phyloP scores from a whole-genome alignment of 2,888 invertebrate species.

The Thysanoteuthis rhombus region DNA sequence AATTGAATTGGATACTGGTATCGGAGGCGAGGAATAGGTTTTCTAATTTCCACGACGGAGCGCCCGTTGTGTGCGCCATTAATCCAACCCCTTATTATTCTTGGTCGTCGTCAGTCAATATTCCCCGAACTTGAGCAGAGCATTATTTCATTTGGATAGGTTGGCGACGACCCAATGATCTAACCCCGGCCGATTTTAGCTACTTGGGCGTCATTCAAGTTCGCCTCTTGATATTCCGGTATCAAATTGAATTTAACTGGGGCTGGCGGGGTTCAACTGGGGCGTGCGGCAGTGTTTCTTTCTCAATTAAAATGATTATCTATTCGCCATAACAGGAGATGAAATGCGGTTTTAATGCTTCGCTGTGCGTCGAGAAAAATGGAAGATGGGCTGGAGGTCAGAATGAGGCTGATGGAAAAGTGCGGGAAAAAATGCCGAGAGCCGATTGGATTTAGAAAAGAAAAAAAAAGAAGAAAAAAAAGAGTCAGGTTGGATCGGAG shows the following conservation, averaged over 20 bases:
- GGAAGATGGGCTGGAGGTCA: not conserved
- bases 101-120: not conserved
- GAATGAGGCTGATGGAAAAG: not conserved
- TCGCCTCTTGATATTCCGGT: constrained; percentile 12
- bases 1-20: constrained; percentile 12
- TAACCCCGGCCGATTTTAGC: constrained; percentile 12
- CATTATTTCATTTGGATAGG: not conserved
- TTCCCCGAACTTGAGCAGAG: not conserved
- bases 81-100: constrained; percentile 12
- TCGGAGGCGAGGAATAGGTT: not conserved
- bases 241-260: not conserved
- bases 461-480: too few relatives aligned
- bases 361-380: not conserved
- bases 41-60: constrained; percentile 12
- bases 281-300: not conserved
- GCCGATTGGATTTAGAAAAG: not conserved
- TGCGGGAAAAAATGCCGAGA: not conserved
- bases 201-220: constrained; percentile 12
- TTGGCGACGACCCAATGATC: not conserved
- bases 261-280: not conserved
- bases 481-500: not conserved
- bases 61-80: not conserved
- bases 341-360: constrained; percentile 12
- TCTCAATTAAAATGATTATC: constrained; percentile 12
- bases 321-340: not conserved